phyloP scores from a whole-genome alignment of 2,888 invertebrate species.

The Drosophila merina region DNA sequence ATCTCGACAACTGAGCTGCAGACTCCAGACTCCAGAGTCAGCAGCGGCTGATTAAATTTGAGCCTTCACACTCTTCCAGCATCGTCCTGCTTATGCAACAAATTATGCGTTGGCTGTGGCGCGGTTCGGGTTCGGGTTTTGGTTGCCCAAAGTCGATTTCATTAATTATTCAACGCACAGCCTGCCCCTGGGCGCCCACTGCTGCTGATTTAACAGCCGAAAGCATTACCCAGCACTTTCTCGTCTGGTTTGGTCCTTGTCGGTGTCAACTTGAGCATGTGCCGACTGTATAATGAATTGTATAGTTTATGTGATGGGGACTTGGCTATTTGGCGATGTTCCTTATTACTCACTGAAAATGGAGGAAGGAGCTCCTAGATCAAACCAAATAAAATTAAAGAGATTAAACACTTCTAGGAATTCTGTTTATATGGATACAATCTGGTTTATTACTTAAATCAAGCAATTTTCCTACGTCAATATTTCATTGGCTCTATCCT shows the following conservation, averaged over 20 bases:
- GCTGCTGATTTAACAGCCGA: slow-evolving; percentile 41
- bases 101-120: slow-evolving; percentile 36
- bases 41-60: slow-evolving; percentile 41
- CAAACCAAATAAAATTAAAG: neutral
- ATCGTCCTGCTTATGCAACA: slow-evolving; percentile 30
- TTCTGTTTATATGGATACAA: no score
- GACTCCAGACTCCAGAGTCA: slow-evolving; percentile 9
- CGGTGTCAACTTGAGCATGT: slow-evolving; percentile 27
- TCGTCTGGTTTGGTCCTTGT: slow-evolving; percentile 16
- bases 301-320: slow-evolving; percentile 30
- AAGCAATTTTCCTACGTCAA: no score
- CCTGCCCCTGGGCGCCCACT: slow-evolving; percentile 19
- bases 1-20: slow-evolving; percentile 11
- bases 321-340: slow-evolving; percentile 5
- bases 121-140: slow-evolving; percentile 8
- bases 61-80: slow-evolving; percentile 12
- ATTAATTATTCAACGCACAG: slow-evolving; percentile 72
- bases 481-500: slow-evolving; percentile 1
- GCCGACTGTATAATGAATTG: slow-evolving; percentile 43
- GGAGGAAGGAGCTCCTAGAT: neutral
- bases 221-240: slow-evolving; percentile 43
- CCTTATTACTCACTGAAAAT: slow-evolving; percentile 16
- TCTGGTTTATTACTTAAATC: no score
- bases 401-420: neutral
- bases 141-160: slow-evolving; percentile 47